Evolutionary conservation across 2,113 vertebrate genomes (phyloP).

Genomic region (Malurus cyaneus): DNA sequence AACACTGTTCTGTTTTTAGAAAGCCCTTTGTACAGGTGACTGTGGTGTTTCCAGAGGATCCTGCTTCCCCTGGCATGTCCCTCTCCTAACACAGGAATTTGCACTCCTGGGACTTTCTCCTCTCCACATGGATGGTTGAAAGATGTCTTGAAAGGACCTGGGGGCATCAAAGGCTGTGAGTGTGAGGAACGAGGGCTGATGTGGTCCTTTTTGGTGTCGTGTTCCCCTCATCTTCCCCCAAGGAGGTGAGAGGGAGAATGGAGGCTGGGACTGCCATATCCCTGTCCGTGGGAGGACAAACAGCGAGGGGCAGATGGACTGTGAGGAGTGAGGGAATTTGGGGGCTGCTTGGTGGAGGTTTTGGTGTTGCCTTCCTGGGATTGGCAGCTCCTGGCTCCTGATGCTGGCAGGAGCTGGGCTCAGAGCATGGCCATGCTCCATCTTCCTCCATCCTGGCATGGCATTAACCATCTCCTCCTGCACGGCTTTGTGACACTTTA

Average conservation of each 20-base stretch:
- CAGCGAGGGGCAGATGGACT: not conserved
- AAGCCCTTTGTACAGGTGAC: not conserved
- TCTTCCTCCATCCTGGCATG: not conserved
- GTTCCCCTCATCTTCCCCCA: not conserved
- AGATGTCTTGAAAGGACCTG: not conserved
- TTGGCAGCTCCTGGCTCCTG: rapidly evolving
- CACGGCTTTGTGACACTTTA: not conserved
- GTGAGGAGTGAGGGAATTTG: not conserved
- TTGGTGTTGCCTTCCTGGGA: not conserved
- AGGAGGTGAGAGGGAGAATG: not conserved
- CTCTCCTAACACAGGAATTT: not conserved
- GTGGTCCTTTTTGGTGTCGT: not conserved
- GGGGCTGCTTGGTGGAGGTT: not conserved
- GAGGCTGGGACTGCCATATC: not conserved
- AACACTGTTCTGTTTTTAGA: not conserved
- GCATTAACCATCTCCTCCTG: not conserved
- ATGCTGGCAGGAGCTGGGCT: not conserved
- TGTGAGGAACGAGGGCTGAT: not conserved
- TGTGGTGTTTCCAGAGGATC: not conserved
- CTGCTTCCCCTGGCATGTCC: not conserved
- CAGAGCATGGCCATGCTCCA: rapidly evolving
- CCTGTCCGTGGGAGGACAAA: rapidly evolving
- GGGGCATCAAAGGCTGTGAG: not conserved
- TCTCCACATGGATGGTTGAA: not conserved
- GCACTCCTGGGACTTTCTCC: not conserved